Percentiles rank a stretch among this genome's conserved stretches.
Evolutionary conservation across 2,888 invertebrate species (phyloP).

Genomic region (Proisotoma minuta): DNA sequence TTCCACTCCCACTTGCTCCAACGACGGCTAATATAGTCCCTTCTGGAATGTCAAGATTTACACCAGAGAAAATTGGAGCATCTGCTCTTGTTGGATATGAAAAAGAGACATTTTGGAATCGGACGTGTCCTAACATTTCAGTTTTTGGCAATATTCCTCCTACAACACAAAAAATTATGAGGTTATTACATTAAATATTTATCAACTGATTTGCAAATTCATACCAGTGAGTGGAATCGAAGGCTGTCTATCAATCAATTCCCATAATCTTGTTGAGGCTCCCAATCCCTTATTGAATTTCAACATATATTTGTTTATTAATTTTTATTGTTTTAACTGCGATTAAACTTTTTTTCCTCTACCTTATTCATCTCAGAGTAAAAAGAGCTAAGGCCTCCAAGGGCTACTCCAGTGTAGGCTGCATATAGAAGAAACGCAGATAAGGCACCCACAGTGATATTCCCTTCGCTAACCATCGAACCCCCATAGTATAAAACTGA

Average conservation of each 20-base stretch:
- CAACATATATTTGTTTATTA: too few relatives aligned
- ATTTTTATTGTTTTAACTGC: too few relatives aligned
- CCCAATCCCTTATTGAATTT: conserved; percentile 84
- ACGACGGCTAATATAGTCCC: conserved; percentile 76
- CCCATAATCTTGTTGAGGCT: conserved; percentile 82
- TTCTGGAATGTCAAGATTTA: conserved; percentile 63
- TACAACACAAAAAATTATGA: conserved; percentile 48
- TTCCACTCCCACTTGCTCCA: conserved; percentile 90
- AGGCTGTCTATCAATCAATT: conserved; percentile 76
- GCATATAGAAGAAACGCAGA: conserved; percentile 93
- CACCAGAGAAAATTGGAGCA: conserved; percentile 59
- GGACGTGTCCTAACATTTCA: conserved; percentile 65
- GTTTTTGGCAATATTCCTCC: conserved; percentile 60
- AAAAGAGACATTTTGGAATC: conserved; percentile 69
- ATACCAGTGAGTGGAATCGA: conserved; percentile 67
- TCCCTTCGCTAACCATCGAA: conserved; percentile 72
- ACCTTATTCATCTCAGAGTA: conserved; percentile 91
- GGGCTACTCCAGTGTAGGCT: conserved; percentile 84
- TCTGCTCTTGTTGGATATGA: conserved; percentile 65
- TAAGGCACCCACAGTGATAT: conserved; percentile 76
- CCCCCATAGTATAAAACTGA: conserved; percentile 90
- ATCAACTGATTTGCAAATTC: not conserved
- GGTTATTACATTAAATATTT: not conserved
- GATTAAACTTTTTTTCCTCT: too few relatives aligned
- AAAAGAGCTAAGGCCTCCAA: conserved; percentile 84